These are phyloP conservation scores for Sebastes cheni DNA, from an alignment of 2,797 vertebrate genomes.

Conservation along the genomic window DNA sequence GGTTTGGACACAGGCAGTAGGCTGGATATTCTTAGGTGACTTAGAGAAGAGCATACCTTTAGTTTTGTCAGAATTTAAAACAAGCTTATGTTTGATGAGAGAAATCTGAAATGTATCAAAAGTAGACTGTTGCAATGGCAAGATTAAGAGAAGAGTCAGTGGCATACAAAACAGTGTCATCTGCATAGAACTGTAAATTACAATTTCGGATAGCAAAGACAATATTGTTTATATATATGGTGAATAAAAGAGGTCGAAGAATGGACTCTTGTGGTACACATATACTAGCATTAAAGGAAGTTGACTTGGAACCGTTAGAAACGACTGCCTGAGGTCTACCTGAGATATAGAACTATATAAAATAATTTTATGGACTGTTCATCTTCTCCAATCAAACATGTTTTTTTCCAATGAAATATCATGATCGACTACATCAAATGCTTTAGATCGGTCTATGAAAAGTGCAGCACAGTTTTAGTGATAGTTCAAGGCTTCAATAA, in stretches of 20 bases:
- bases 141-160: not conserved
- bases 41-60: not conserved
- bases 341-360: too few relatives aligned
- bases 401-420: too few relatives aligned
- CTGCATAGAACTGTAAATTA: not conserved
- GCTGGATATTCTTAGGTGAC: not conserved
- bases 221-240: not conserved
- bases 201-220: too few relatives aligned
- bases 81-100: not conserved
- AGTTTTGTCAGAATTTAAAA: not conserved
- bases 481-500: not conserved
- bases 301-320: too few relatives aligned
- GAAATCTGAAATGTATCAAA: not conserved
- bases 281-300: not conserved
- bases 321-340: too few relatives aligned
- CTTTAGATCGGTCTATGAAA: not conserved
- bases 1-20: not conserved
- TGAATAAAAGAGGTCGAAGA: not conserved
- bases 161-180: not conserved
- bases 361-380: too few relatives aligned
- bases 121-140: not conserved
- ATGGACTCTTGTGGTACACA: not conserved
- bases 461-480: not conserved
- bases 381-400: too few relatives aligned
- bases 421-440: too few relatives aligned